Percentiles rank a stretch among this genome's conserved stretches.
Conservation (phyloP, 2,797 vertebrate genomes). For the Potorous gilbertii region DNA sequence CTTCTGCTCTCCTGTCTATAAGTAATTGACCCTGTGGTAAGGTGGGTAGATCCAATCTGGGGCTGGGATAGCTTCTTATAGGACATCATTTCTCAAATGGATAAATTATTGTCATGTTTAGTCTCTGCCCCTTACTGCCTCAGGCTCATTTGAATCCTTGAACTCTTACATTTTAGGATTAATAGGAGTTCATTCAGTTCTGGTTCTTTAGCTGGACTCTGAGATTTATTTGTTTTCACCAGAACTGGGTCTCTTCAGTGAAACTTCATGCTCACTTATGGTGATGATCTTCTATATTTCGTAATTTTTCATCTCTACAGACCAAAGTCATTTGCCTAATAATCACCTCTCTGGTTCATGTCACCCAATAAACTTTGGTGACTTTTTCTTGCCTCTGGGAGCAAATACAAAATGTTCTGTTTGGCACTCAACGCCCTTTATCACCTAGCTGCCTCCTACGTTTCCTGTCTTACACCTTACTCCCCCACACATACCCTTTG, state of each 20-base stretch:
- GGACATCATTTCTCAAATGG: not conserved
- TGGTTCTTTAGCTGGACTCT: not conserved
- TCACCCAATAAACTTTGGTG: not conserved
- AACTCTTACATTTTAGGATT: not conserved
- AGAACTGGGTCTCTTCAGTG: not conserved
- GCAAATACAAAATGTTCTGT: not conserved
- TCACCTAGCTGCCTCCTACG: not conserved
- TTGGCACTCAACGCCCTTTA: not conserved
- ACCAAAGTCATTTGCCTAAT: not conserved
- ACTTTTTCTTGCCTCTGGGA: not conserved
- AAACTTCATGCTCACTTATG: not conserved
- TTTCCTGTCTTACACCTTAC: not conserved
- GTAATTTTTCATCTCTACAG: not conserved
- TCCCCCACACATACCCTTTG: not conserved
- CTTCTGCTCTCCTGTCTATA: not conserved
- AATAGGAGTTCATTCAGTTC: not conserved
- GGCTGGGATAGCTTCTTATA: not conserved
- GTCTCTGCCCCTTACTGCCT: not conserved
- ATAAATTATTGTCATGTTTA: not conserved
- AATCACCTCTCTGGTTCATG: not conserved
- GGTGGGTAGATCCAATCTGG: not conserved
- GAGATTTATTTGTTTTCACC: not conserved
- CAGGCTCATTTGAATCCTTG: not conserved
- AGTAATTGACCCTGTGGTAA: not conserved
- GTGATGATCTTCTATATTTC: not conserved